phyloP scores from a whole-genome alignment of 1,140 invertebrate genomes.

The Euwallacea fornicatus region DNA sequence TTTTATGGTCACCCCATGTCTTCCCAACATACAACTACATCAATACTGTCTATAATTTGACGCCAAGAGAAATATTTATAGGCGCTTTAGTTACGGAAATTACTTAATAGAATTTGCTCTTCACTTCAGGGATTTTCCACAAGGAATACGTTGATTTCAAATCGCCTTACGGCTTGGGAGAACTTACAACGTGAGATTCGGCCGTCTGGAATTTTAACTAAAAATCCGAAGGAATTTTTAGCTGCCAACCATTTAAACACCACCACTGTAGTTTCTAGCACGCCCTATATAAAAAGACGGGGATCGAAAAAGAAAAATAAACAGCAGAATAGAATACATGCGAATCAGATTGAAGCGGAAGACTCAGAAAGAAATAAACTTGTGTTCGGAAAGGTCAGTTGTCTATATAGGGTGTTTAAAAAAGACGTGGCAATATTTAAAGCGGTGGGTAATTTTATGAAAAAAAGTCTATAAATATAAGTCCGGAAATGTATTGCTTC shows the following conservation, averaged over 20 bases:
- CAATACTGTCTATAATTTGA: too few species aligned
- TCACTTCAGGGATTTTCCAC: slow-evolving; percentile 76
- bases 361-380: slow-evolving; percentile 12
- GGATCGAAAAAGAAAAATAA: slow-evolving; percentile 51
- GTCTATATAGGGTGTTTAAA: too few species aligned
- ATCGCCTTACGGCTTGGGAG: slow-evolving; percentile 78
- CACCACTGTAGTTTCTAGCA: slow-evolving; percentile 40
- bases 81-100: not conserved
- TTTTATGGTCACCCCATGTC: not conserved
- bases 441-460: slow-evolving; percentile 1
- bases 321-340: slow-evolving; percentile 46
- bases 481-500: too few species aligned
- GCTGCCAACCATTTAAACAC: slow-evolving; percentile 41
- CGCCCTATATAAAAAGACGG: slow-evolving; percentile 9
- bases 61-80: too few species aligned
- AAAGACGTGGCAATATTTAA: too few species aligned
- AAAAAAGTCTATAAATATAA: too few species aligned
- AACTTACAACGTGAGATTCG: slow-evolving; percentile 77
- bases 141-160: slow-evolving; percentile 77
- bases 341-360: slow-evolving; percentile 5
- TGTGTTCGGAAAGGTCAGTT: slow-evolving; percentile 47
- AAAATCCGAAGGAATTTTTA: slow-evolving; percentile 70
- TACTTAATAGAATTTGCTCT: slow-evolving; percentile 6
- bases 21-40: not conserved
- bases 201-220: slow-evolving; percentile 67